phyloP scores from a whole-genome alignment of 2,888 invertebrate species.

The Mylabris sibirica region DNA sequence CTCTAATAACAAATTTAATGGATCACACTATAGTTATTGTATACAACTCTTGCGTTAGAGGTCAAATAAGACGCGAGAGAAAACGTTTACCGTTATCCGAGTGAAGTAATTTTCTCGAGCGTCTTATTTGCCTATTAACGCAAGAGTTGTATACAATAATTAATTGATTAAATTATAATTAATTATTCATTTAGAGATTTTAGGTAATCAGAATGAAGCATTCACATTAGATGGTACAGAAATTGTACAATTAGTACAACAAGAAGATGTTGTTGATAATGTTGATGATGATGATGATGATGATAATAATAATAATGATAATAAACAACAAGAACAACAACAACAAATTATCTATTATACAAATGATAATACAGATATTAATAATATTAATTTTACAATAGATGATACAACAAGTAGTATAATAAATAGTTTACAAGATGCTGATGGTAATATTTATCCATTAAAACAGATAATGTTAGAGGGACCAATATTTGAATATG shows the following conservation, averaged over 20 bases:
- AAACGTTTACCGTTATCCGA: too few relatives aligned
- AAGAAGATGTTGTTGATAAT: slow-evolving; percentile 34
- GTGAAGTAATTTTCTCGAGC: too few relatives aligned
- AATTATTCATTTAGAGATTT: neutral
- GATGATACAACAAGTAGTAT: slow-evolving; percentile 22
- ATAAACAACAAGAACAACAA: neutral
- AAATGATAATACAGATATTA: slow-evolving; percentile 13
- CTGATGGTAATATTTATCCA: slow-evolving; percentile 36
- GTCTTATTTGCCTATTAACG: too few relatives aligned
- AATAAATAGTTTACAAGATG: slow-evolving; percentile 31
- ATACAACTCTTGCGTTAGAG: too few relatives aligned
- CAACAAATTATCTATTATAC: slow-evolving; percentile 39
- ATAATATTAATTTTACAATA: slow-evolving; percentile 1
- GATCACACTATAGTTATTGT: too few relatives aligned
- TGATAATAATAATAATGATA: slow-evolving; percentile 20
- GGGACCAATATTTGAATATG: slow-evolving; percentile 31
- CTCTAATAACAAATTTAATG: too few relatives aligned
- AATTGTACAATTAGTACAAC: slow-evolving; percentile 40
- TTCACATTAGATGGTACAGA: slow-evolving; percentile 24
- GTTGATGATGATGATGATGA: slow-evolving; percentile 32
- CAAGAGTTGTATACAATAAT: too few relatives aligned
- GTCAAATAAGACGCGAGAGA: too few relatives aligned
- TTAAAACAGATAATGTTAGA: slow-evolving; percentile 36
- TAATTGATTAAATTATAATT: neutral
- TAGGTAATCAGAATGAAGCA: slow-evolving; percentile 7